Conservation (phyloP, 2,113 vertebrate species). For the Panthera uncia region DNA sequence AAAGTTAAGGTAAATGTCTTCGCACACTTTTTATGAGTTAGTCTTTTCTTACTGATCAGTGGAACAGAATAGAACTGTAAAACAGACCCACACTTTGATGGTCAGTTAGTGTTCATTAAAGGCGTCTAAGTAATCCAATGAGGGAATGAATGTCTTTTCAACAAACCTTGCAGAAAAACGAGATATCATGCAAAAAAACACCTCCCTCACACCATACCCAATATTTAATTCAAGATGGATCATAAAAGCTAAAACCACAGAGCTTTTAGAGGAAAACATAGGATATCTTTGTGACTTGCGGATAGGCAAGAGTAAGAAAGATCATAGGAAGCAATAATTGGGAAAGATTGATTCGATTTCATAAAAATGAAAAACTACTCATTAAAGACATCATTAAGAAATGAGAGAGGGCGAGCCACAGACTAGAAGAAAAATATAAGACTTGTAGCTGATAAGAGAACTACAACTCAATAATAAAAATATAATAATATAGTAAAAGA, state of each 20-base stretch:
- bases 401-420: neutral
- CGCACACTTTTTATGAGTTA: neutral
- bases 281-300: neutral
- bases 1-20: neutral
- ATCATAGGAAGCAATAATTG: neutral
- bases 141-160: neutral
- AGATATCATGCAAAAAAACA: neutral
- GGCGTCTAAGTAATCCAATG: neutral
- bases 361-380: slow-evolving; percentile 9
- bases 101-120: neutral
- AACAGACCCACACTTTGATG: neutral
- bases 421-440: neutral
- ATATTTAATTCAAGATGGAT: neutral
- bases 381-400: slow-evolving; percentile 2
- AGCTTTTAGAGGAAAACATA: neutral
- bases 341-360: neutral
- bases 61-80: neutral
- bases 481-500: neutral
- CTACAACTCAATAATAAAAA: neutral
- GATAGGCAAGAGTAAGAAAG: neutral
- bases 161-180: neutral
- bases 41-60: neutral
- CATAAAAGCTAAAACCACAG: neutral
- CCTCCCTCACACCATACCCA: neutral
- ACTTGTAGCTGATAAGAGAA: neutral